Evolutionary conservation across 2,113 vertebrate genomes (phyloP).

Genomic region (Talpa occidentalis): DNA sequence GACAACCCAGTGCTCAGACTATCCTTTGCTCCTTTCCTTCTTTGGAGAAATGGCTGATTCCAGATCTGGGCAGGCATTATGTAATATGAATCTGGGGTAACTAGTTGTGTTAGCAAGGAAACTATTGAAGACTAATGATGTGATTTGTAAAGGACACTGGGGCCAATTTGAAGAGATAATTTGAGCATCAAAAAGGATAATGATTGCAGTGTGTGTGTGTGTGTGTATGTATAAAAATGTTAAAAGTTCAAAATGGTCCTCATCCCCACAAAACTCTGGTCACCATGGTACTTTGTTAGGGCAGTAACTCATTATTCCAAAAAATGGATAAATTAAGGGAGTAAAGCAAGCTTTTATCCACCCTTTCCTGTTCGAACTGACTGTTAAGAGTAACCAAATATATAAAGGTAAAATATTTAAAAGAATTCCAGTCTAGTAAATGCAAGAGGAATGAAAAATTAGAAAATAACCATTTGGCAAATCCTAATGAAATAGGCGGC

Average conservation of each 20-base stretch:
- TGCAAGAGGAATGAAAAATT: neutral
- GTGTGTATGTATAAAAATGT: neutral
- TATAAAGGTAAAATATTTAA: neutral
- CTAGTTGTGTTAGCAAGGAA: neutral
- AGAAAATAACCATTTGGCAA: neutral
- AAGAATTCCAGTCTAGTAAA: neutral
- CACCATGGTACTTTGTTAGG: neutral
- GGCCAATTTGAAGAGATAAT: constrained; percentile 20
- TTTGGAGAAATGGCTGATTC: neutral
- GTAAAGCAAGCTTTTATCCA: neutral
- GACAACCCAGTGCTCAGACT: neutral
- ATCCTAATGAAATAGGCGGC: neutral
- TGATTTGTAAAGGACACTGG: neutral
- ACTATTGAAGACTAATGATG: neutral
- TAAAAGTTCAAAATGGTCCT: neutral
- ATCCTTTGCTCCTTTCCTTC: neutral
- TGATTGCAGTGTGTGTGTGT: neutral
- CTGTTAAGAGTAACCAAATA: neutral
- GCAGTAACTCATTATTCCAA: neutral
- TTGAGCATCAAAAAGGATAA: neutral
- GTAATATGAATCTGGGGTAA: neutral
- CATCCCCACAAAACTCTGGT: neutral
- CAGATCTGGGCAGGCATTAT: neutral
- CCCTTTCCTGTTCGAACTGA: neutral
- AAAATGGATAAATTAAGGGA: neutral